A percentile compares a stretch with the other conserved stretches of the same genome.
These are phyloP conservation scores for Catalaphyllia jardinei DNA, from an alignment of 64 coral and sea anemone genomes.

Conservation along the genomic window DNA sequence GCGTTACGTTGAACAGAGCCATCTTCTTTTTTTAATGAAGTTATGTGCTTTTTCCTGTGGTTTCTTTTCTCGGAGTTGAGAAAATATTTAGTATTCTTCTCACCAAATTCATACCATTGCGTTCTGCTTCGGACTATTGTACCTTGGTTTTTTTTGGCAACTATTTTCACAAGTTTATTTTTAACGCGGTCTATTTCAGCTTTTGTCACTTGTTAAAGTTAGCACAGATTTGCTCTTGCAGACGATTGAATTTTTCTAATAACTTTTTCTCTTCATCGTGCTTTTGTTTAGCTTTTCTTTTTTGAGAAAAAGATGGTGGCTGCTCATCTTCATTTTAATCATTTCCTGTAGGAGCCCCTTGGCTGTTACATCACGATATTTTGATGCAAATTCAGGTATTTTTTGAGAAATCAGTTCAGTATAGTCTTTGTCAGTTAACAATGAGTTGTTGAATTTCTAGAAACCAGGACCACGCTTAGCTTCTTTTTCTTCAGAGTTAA, in stretches of 20 bases:
- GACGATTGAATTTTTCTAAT: conserved; percentile 5
- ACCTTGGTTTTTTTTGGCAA: conserved; percentile 8
- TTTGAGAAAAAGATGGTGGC: neutral
- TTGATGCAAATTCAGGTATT: neutral
- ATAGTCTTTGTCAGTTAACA: too few species aligned
- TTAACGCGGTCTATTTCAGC: too few species aligned
- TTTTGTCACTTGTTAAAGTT: too few species aligned
- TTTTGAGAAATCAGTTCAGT: too few species aligned
- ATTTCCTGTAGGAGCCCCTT: conserved; percentile 11
- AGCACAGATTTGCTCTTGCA: conserved; percentile 34
- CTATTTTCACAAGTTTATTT: conserved; percentile 31
- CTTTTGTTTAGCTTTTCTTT: too few species aligned
- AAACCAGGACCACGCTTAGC: neutral
- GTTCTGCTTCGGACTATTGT: conserved; percentile 24
- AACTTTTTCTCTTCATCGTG: too few species aligned
- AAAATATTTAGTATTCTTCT: too few species aligned
- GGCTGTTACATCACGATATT: neutral
- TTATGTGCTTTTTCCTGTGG: too few species aligned
- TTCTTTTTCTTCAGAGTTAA: neutral
- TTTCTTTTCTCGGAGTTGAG: too few species aligned
- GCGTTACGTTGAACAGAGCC: too few species aligned
- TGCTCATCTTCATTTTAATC: conserved; percentile 34
- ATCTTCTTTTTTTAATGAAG: too few species aligned
- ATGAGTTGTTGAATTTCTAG: neutral
- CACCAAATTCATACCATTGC: conserved; percentile 61